A percentile compares a stretch with the other conserved stretches of the same genome.
Evolutionary conservation across 2,797 vertebrate species (phyloP).

Genomic region (Hypotaenidia okinawae): DNA sequence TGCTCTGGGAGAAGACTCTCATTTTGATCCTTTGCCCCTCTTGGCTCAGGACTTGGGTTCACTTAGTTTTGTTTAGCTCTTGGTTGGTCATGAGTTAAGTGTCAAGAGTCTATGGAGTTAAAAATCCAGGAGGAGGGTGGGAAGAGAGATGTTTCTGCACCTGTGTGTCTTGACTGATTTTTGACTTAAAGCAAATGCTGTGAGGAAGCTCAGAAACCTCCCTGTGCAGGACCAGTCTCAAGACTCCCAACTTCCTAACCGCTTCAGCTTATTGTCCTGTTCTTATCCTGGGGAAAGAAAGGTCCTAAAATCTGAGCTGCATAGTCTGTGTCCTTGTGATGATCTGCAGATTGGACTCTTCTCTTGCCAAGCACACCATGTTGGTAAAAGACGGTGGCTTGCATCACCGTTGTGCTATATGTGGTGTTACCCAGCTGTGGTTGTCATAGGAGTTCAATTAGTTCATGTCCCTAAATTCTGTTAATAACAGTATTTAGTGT

Average conservation of each 20-base stretch:
- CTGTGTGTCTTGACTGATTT: background rate
- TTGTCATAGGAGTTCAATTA: background rate
- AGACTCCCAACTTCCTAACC: background rate
- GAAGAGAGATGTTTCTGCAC: background rate
- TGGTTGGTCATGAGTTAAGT: background rate
- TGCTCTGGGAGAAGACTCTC: background rate
- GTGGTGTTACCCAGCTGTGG: constrained; percentile 9
- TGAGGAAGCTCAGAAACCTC: background rate
- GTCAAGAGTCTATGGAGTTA: background rate
- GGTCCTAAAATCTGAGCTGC: background rate
- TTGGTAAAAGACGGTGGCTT: background rate
- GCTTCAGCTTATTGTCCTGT: background rate
- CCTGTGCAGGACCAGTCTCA: background rate
- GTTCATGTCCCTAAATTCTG: background rate
- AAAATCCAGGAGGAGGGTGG: background rate
- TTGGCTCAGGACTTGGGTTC: background rate
- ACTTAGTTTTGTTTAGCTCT: background rate
- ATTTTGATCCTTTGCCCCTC: background rate
- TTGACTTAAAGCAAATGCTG: background rate
- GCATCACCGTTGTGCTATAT: background rate
- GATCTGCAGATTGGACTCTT: background rate
- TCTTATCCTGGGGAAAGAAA: background rate
- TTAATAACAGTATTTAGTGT: constrained; percentile 11
- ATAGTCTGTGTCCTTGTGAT: background rate
- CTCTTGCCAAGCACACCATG: background rate